Evolutionary conservation across 2,113 vertebrate genomes (phyloP).

Genomic region (Syngnathus scovelli): DNA sequence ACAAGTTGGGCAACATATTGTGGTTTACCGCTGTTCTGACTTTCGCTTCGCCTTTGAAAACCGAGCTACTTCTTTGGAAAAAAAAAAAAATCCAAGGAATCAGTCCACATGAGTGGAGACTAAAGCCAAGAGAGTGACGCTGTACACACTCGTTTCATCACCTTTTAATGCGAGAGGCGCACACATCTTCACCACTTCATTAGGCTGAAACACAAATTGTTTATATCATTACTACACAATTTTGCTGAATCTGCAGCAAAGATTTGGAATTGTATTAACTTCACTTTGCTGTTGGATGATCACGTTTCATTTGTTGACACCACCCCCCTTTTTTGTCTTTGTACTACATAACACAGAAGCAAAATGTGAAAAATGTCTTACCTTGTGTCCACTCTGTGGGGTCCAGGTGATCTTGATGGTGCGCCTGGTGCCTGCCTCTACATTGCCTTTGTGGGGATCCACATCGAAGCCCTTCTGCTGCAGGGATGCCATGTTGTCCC

Average conservation of each 20-base stretch:
- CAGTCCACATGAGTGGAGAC: conserved; percentile 26
- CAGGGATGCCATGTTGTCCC: conserved; percentile 59
- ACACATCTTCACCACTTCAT: conserved; percentile 67
- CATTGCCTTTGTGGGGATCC: conserved; percentile 59
- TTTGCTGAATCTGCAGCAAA: conserved; percentile 12
- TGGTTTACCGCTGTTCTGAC: neutral
- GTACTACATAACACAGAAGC: neutral
- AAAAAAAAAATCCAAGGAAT: conserved; percentile 1
- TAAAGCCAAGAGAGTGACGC: conserved; percentile 61
- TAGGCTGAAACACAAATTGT: conserved; percentile 66
- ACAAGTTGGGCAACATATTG: neutral
- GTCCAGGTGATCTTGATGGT: conserved; percentile 78
- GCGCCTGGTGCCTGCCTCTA: conserved; percentile 71
- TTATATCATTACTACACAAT: neutral
- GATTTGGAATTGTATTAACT: neutral
- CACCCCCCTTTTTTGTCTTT: neutral
- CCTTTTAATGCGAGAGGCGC: conserved; percentile 75
- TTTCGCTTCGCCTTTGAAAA: neutral
- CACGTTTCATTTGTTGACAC: neutral
- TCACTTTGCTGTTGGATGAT: neutral
- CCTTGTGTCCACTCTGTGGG: conserved; percentile 72
- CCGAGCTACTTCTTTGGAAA: neutral
- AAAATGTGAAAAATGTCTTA: conserved; percentile 35
- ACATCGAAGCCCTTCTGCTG: conserved; percentile 79
- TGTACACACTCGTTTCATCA: conserved; percentile 74